Base-by-base conservation (phyloP, 2,113 vertebrate genomes). In the Cryptotis parvus region DNA sequence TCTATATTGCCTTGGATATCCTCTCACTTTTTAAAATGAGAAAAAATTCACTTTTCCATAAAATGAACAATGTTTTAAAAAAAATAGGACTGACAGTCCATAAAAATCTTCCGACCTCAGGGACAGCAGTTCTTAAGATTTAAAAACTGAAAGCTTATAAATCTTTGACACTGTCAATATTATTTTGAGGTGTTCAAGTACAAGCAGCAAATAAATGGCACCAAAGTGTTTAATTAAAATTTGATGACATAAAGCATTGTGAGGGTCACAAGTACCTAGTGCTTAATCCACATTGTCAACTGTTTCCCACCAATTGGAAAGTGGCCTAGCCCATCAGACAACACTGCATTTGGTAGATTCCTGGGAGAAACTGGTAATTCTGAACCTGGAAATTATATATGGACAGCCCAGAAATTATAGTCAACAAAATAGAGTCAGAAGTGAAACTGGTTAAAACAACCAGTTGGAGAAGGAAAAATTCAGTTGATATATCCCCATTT, bases 101-200 rank as follows among this genome's bases (percentile, higher is more conserved):
- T 52, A 52, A 41, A 52, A 27, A 84, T 20, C 12, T 86, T 22
- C 45, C 22, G 12, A 4, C 6, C 2, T 58, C 37, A 37, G 1
- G 9, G 74, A 70, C 4, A 35, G 27, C 43, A 45, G 43, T 7
- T 49, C 45, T 9, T 27, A 85, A 70, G 35, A 85, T 33, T 45
- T 55, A 27, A 88, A 95, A 94, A 55, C 78, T 87, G 55, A 27
- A 9, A 81, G 49, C 3, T 79, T 90, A 43, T 74, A n/a, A 65
- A 70, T 66, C 9, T 63, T 84, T 79, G 37, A 61, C 65, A 76
- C 27, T 86, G 35, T 78, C n/a, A 52, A 74, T 18, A 84, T 91
- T 26, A 88, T 37, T 87, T 88, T 89, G 91, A 89, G 61, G 58
- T 94, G 80, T 90, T 41, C 39, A 41, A 81, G 26, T 12, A 3